Evolutionary conservation across 2,113 vertebrate genomes (phyloP).

Genomic region (Nesoenas mayeri): DNA sequence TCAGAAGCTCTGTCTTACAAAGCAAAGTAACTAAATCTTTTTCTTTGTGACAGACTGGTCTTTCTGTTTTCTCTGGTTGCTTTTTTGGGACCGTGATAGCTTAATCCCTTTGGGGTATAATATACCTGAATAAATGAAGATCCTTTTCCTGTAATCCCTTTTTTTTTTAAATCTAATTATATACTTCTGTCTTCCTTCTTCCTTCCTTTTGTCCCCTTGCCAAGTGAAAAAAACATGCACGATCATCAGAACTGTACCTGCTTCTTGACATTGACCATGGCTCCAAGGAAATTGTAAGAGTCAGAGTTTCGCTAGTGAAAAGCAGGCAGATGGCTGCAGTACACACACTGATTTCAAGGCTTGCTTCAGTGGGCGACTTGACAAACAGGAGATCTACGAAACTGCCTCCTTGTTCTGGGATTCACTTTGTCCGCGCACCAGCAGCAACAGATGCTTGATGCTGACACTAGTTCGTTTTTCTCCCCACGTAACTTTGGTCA

Average conservation of each 20-base stretch:
- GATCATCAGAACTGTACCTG: constrained; percentile 46
- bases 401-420: constrained; percentile 64
- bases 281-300: constrained; percentile 39
- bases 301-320: constrained; percentile 59
- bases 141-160: not conserved
- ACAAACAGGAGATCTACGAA: constrained; percentile 62
- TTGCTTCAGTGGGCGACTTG: constrained; percentile 59
- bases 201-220: constrained; percentile 1
- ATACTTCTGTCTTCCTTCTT: not conserved
- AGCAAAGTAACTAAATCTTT: not conserved
- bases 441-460: constrained; percentile 66
- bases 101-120: not conserved
- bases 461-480: constrained; percentile 45
- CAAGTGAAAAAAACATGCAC: constrained; percentile 7
- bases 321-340: constrained; percentile 44
- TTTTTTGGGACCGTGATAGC: not conserved
- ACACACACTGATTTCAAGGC: constrained; percentile 56
- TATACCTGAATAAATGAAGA: constrained; percentile 26
- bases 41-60: not conserved
- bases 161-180: not conserved
- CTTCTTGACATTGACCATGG: constrained; percentile 46
- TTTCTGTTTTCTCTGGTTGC: not conserved
- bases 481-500: constrained; percentile 21
- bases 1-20: not conserved
- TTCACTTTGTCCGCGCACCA: constrained; percentile 41